Base-by-base conservation (phyloP, 2,888 invertebrate species). In the Cylindroiulus punctatus region DNA sequence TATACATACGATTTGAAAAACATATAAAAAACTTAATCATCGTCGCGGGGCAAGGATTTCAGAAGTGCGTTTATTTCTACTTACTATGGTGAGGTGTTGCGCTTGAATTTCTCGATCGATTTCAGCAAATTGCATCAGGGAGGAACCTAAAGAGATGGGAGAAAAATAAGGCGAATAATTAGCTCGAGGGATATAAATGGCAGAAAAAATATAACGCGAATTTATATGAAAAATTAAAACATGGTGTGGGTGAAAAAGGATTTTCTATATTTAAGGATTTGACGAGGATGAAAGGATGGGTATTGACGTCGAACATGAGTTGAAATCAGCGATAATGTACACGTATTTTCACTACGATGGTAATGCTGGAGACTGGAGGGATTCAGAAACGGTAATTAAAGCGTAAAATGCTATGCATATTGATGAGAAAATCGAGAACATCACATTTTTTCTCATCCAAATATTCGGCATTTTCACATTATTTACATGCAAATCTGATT, bases 51-150 rank as follows among this genome's bases (percentile, higher is more conserved):
- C 30, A 26, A 30, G 76, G 76, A 76, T 76, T 76, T 76, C 26
- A 14, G 12, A 30, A 14, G 30, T 76, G 7, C 76, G 14, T 76
- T 76, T 76, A 76, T 76, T 76, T 76, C 76, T 90, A 95, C 96
- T 96, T 93, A 97, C 97, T 90, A 97, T 97, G 91, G 96, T 97
- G 95, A 97, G 95, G 92, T 97, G 97, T 91, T 97, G 97, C 89
- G 96, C 95, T 92, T 97, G 97, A 88, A 97, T 97, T 91, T 97
- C 97, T 91, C 96, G 95, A 92, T 97, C 96, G 36, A 97, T 96
- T 91, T 96, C 97, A 84, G 97, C 97, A 89, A 97, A 96, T 92
- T 96, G 96, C 95, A 96, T 95, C 88, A 97, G 92, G 86, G 97
- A 96, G 86, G 95, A 94, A 90, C 97, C 97, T 97, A 93, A 47